Percentiles rank a stretch among this genome's conserved stretches.
phyloP scores from a whole-genome alignment of 2,888 invertebrate species.

The Leptopilina myrica region DNA sequence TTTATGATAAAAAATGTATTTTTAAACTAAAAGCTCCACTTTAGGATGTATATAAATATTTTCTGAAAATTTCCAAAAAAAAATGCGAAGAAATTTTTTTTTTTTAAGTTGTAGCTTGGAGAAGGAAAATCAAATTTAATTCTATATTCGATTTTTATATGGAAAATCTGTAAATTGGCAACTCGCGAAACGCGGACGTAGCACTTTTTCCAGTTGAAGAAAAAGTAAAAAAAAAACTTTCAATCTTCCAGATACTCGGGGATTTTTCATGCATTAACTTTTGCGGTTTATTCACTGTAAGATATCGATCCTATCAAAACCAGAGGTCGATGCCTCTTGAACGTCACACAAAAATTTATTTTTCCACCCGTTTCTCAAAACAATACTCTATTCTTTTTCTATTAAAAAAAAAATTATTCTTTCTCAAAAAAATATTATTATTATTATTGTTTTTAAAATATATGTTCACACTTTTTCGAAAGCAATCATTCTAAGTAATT shows the following conservation, averaged over 20 bases:
- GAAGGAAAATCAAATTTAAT: not conserved
- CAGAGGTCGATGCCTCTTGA: slow-evolving; percentile 27
- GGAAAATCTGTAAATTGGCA: slow-evolving; percentile 3
- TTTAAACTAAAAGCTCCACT: too few relatives aligned
- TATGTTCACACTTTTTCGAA: too few relatives aligned
- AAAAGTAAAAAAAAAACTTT: not conserved
- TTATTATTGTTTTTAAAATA: too few relatives aligned
- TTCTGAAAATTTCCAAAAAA: too few relatives aligned
- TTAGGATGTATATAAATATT: too few relatives aligned
- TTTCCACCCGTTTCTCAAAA: not conserved
- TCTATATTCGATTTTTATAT: not conserved
- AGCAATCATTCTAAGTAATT: too few relatives aligned
- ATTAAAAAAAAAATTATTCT: too few relatives aligned
- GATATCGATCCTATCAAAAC: slow-evolving; percentile 12
- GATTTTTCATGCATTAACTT: slow-evolving; percentile 21
- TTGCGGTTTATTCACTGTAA: slow-evolving; percentile 11
- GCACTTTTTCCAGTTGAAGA: slow-evolving; percentile 3
- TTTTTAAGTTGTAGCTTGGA: too few relatives aligned
- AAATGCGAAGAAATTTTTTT: too few relatives aligned
- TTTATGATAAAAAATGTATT: too few relatives aligned
- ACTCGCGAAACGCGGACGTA: not conserved
- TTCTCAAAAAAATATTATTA: too few relatives aligned
- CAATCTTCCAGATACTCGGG: not conserved
- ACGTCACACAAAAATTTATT: slow-evolving; percentile 18
- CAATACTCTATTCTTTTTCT: too few relatives aligned